Base-by-base conservation (phyloP, 1,140 invertebrate genomes). In the Lordiphosa clarofinis region DNA sequence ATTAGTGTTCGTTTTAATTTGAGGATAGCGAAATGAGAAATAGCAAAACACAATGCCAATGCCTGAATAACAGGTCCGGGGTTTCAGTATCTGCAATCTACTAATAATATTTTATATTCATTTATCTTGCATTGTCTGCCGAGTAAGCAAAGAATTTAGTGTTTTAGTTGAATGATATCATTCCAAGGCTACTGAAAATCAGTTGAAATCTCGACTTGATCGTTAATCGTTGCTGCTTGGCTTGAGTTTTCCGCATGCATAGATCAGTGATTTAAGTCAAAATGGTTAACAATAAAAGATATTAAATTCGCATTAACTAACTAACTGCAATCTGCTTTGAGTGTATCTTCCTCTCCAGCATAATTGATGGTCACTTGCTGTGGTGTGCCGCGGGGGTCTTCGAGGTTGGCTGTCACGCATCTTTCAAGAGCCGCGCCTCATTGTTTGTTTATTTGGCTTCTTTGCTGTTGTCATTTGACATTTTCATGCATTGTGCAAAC, bases 301-400 rank as follows among this genome's bases (percentile, higher is more conserved):
- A 70, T 71, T 57, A 71, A 54, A 72, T 57, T 71, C 65, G 59
- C 66, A 71, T 71, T 71, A 68, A 52, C 21, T 21, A 28, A n/a
- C 24, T 28, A 28, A 28, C 24, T 37, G 15, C 37, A 48, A 39
- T 43, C 47, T 42, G 55, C 54, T 24, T 35, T 28, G 33, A 21
- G 38, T 48, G 56, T 12, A 28, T 46, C 43, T 46, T 46, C 43
- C 43, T 46, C 24, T 31, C 43, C 31, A 28, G 43, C 43, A 12
- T 46, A 46, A 46, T 46, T 46, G 43, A 71, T 76, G 73, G 37
- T 49, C 38, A 40, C 24, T 21, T 58, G 62, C 39, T 48, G 39
- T 57, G 56, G 58, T 24, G 15, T 58, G 69, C 39, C 52, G 39
- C 55, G 56, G 61, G 15, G 73, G 61, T 71, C 65, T 46, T 55